These are phyloP conservation scores for Microcebus griseorufus DNA, from an alignment of 2,113 vertebrate genomes.

Conservation along the genomic window DNA sequence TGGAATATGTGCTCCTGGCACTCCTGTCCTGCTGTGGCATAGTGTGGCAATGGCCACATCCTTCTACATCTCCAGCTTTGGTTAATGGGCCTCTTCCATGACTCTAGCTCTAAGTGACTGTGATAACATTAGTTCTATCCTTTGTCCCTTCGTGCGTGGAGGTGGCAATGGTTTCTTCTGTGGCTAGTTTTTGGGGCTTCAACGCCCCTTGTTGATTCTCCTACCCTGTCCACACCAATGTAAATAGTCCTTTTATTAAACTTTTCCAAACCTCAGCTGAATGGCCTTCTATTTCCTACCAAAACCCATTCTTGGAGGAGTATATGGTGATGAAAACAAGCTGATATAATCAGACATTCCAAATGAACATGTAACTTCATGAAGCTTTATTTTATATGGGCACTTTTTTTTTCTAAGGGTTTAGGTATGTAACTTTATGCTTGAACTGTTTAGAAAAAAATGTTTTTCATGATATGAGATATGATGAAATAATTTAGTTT, in stretches of 20 bases:
- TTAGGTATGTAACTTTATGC: neutral
- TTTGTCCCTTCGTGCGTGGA: neutral
- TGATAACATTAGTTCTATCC: neutral
- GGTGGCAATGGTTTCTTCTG: neutral
- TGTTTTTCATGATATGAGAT: neutral
- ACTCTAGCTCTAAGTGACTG: neutral
- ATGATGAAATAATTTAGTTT: neutral
- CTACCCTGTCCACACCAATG: neutral
- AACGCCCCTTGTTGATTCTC: neutral
- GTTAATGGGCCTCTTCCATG: neutral
- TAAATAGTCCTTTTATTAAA: neutral
- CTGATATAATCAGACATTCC: slow-evolving; percentile 20
- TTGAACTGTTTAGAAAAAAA: neutral
- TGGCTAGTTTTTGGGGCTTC: neutral
- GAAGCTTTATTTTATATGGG: neutral
- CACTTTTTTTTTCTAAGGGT: neutral
- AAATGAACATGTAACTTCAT: neutral
- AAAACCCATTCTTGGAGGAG: neutral
- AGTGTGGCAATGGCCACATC: rapidly evolving
- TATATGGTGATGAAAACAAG: neutral
- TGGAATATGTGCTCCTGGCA: neutral
- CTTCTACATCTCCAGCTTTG: neutral
- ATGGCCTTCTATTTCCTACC: neutral
- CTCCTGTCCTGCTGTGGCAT: neutral
- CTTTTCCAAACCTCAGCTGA: neutral